A percentile compares a stretch with the other conserved stretches of the same genome.
Conservation (phyloP, 2,113 vertebrate species). For the Cheirogaleus medius region DNA sequence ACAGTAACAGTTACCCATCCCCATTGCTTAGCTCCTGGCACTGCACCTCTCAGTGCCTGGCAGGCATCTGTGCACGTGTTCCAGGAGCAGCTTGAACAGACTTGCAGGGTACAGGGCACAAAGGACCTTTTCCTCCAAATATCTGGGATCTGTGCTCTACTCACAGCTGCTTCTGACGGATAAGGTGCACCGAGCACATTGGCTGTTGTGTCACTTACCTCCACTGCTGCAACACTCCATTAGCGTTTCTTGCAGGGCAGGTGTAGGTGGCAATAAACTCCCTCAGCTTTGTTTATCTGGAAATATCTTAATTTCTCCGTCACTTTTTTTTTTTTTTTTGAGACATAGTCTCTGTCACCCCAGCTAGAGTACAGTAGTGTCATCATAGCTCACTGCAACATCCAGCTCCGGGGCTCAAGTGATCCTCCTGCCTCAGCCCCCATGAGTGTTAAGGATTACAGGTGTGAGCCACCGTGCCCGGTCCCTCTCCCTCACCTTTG, state of each 20-base stretch:
- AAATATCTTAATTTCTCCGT: neutral
- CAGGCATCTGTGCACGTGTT: neutral
- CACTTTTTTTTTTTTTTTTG: no score
- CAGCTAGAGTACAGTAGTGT: no score
- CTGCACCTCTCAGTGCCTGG: neutral
- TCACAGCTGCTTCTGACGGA: neutral
- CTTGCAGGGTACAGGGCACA: neutral
- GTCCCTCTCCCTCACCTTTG: neutral
- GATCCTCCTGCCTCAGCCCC: no score
- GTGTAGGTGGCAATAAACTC: neutral
- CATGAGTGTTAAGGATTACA: no score
- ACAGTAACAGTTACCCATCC: neutral
- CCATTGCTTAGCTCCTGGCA: no score
- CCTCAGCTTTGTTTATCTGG: neutral
- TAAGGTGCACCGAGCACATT: neutral
- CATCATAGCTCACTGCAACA: no score
- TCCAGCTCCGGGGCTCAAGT: no score
- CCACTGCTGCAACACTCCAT: neutral
- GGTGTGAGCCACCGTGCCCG: no score
- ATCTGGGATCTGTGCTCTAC: neutral
- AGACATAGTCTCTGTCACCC: no score
- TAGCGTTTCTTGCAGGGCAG: neutral
- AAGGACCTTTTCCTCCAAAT: neutral
- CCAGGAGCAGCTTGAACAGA: neutral
- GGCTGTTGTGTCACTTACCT: no score